Base-by-base conservation (phyloP, 2,888 invertebrate genomes). In the Eupeodes latifasciatus region DNA sequence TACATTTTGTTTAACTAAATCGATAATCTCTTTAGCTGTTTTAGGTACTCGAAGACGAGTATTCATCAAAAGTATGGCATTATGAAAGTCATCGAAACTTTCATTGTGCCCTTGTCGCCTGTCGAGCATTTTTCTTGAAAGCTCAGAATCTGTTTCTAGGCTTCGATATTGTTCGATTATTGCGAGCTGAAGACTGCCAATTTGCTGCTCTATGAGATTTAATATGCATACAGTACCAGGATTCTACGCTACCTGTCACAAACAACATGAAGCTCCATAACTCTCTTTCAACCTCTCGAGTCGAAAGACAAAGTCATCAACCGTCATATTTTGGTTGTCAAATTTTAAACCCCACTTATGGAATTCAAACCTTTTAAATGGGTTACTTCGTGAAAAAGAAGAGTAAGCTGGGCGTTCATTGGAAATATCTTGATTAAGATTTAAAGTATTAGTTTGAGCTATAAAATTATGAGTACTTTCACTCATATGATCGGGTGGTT, bases 271-370 rank as follows among this genome's bases (percentile, higher is more conserved):
- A 34, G 61, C 36, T 36, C 61, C 61, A 36, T 61, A 40, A 4
- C 61, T 4, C n/a, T 61, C 40, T 61, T 40, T 40, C 61, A 61
- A 61, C 61, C 61, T 40, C n/a, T 0, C n/a, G n/a, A 61, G 61
- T 1, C 61, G 14, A 61, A 61, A 61, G 40, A 61, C n/a, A 4
- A 40, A 61, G n/a, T 61, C 61, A n/a, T 61, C 61, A 36, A 61
- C 61, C 5, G 61, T 61, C 61, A 19, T 19, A 19, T 19, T 19
- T 19, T 19, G 19, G 1, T 19, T 19, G 19, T 19, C 19, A 19
- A 19, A 61, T 61, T 61, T 61, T 61, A 36, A 61, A 40, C 40
- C 4, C 61, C 36, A 61, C n/a, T 61, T 61, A 36, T 61, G 40
- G 61, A 61, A 61, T 16, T 61, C 61, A 40, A 61, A 40, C 9